Evolutionary conservation across 2,888 invertebrate species (phyloP), one percentile per base, ranked within the genome.

Genomic region (Orthosia incerta): DNA sequence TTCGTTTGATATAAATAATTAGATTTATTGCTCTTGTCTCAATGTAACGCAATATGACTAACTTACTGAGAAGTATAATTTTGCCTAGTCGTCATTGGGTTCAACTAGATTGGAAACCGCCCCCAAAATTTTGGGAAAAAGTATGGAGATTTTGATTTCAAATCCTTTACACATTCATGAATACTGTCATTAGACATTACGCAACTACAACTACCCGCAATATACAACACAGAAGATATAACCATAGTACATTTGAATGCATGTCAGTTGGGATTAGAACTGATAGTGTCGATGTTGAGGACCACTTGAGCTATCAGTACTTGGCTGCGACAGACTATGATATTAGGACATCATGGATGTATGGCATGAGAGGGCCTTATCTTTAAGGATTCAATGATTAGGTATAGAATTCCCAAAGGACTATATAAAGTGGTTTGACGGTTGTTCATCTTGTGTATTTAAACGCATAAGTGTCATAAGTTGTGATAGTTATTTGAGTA

Each of bases 271-370:
- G 82, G 63, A 74, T 83, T 65, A 68, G 56, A 31, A 51, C 59
- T 60, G 83, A 83, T 74, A 83, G 26, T 70, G 63, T 55, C 26
- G 23, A 39, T 16, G 15, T 23, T 53, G 56, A 77, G 78, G 55
- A 59, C 66, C 70, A 80, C 83, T 82, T 45, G 15, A 80, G 62
- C n/a, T 76, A 66, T 76, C 76, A 56, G 11, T 31, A 72, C 55
- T 76, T 60, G 61, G 62, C 45, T 51, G 20, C n/a, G 50, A 23
- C 45, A 73, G 71, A 71, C 78, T 63, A 73, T 70, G 53, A 26
- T 80, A 79, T 72, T 66, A 70, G 69, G 71, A n/a, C 65, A 76
- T 62, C 67, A 65, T 65, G 23, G 50, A 31, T 71, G 12, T 11
- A n/a, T 45, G 31, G 39, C 64, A 70, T 65, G 50, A 70, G 9